A percentile compares a stretch with the other conserved stretches of the same genome.
Evolutionary conservation across 2,888 invertebrate genomes (phyloP).

Genomic region (Mythimna impura): DNA sequence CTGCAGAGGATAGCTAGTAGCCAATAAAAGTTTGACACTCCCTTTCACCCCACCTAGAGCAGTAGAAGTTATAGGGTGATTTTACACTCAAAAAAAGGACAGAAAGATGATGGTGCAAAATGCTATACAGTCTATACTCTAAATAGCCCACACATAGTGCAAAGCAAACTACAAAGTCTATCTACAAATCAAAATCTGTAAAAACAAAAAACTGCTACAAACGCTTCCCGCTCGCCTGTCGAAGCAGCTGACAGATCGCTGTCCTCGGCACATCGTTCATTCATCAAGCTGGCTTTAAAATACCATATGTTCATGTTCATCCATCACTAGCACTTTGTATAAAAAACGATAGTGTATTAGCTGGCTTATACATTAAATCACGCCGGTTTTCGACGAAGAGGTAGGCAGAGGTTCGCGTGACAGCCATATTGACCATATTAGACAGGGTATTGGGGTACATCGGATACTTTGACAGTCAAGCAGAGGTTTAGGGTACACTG

Average conservation of each 20-base stretch:
- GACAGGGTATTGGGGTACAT: too few relatives aligned
- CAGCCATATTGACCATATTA: too few relatives aligned
- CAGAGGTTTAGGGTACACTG: too few relatives aligned
- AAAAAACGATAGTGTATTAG: slow-evolving; percentile 42
- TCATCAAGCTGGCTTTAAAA: slow-evolving; percentile 56
- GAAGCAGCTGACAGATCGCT: slow-evolving; percentile 44
- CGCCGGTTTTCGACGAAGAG: background rate
- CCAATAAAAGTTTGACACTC: too few relatives aligned
- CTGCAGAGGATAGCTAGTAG: too few relatives aligned
- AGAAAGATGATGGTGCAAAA: too few relatives aligned
- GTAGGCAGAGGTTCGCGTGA: too few relatives aligned
- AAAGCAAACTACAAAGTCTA: background rate
- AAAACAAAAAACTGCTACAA: slow-evolving; percentile 26
- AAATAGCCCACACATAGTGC: background rate
- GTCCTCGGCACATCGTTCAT: slow-evolving; percentile 36
- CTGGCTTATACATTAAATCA: slow-evolving; percentile 12
- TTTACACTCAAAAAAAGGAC: too few relatives aligned
- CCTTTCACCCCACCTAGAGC: too few relatives aligned
- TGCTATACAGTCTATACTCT: too few relatives aligned
- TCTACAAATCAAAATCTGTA: slow-evolving; percentile 19
- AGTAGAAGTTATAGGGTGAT: too few relatives aligned
- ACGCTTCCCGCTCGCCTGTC: slow-evolving; percentile 37
- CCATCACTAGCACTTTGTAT: slow-evolving; percentile 34
- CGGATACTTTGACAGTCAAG: background rate
- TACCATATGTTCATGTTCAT: slow-evolving; percentile 39